A percentile compares a stretch with the other conserved stretches of the same genome.
Conservation (phyloP, 2,888 invertebrate species). For the Agonopterix arenella region DNA sequence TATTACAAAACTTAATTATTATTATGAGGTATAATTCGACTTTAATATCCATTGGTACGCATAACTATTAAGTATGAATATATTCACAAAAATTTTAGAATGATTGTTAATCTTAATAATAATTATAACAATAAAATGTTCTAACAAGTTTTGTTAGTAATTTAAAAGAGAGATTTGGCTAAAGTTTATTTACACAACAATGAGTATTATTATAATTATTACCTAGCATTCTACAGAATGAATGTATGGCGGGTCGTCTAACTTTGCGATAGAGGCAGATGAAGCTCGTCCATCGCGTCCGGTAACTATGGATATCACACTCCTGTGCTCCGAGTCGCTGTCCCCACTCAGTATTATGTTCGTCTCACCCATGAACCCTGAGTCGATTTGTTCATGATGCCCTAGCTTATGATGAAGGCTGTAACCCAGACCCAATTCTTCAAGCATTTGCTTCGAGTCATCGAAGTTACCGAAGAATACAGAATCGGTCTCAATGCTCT, state of each 20-base stretch:
- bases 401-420: slow-evolving; percentile 36
- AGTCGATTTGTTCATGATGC: slow-evolving; percentile 59
- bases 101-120: background rate
- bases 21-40: slow-evolving; percentile 42
- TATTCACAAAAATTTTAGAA: background rate
- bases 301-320: slow-evolving; percentile 67
- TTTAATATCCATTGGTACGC: slow-evolving; percentile 12
- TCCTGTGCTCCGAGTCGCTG: slow-evolving; percentile 67
- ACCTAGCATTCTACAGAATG: slow-evolving; percentile 64
- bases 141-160: background rate
- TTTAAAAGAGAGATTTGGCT: slow-evolving; percentile 6
- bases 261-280: slow-evolving; percentile 44
- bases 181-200: slow-evolving; percentile 17
- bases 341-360: slow-evolving; percentile 68
- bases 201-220: slow-evolving; percentile 10
- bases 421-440: slow-evolving; percentile 49
- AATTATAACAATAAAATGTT: background rate
- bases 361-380: slow-evolving; percentile 65
- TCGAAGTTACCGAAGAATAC: slow-evolving; percentile 87
- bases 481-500: slow-evolving; percentile 91
- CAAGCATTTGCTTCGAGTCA: slow-evolving; percentile 59
- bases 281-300: slow-evolving; percentile 55
- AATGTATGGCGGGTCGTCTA: slow-evolving; percentile 53
- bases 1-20: slow-evolving; percentile 5
- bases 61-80: background rate